Evolutionary conservation across 2,797 vertebrate species (phyloP).

Genomic region (Gobio occitaniae): DNA sequence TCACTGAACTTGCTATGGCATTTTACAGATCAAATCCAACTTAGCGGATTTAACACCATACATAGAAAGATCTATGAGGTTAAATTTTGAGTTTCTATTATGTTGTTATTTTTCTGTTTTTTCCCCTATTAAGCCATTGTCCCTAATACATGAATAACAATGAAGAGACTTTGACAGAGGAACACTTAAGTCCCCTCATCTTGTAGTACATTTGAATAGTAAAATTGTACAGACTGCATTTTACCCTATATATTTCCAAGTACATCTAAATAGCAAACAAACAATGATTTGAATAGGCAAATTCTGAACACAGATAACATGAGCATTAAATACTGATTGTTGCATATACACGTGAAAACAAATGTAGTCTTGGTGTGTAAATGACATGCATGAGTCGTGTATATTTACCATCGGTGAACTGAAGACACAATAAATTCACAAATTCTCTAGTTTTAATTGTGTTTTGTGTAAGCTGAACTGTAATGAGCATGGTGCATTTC

Average conservation of each 20-base stretch:
- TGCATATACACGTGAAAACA: background rate
- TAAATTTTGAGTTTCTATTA: background rate
- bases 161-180: background rate
- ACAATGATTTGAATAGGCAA: constrained; percentile 54
- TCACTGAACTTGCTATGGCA: background rate
- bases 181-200: background rate
- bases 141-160: background rate
- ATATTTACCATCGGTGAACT: background rate
- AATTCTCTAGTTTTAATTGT: background rate
- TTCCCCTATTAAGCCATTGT: too few relatives aligned
- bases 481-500: constrained; percentile 15
- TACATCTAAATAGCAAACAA: constrained; percentile 35
- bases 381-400: background rate
- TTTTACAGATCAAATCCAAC: background rate
- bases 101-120: background rate
- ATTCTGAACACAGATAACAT: background rate
- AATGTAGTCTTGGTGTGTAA: background rate
- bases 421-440: background rate
- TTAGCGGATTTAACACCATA: background rate
- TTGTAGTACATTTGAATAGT: constrained; percentile 47
- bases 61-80: background rate
- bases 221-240: constrained; percentile 37
- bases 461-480: constrained; percentile 7
- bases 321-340: constrained; percentile 23
- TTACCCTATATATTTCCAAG: constrained; percentile 26